phyloP scores from a whole-genome alignment of 1,140 invertebrate species.

The Drosophila grimshawi region DNA sequence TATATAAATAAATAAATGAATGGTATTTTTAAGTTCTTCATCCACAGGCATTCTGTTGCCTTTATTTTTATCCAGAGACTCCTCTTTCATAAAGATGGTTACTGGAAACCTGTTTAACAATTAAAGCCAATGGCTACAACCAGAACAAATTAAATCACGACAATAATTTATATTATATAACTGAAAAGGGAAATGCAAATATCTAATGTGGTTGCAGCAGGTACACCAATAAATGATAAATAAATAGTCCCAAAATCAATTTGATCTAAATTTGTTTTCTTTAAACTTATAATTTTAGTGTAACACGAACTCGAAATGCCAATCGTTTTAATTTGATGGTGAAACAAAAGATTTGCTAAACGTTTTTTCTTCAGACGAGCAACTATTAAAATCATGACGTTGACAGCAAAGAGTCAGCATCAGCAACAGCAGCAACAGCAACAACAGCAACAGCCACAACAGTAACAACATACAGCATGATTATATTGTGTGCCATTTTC shows the following conservation, averaged over 20 bases:
- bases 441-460: conserved; percentile 15
- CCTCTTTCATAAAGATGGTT: conserved; percentile 24
- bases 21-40: not conserved
- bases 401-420: conserved; percentile 45
- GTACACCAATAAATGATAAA: not conserved
- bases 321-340: conserved; percentile 39
- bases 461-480: conserved; percentile 44
- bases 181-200: not conserved
- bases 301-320: conserved; percentile 38
- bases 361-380: not conserved
- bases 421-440: conserved; percentile 23
- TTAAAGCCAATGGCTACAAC: conserved; percentile 58
- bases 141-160: conserved; percentile 28
- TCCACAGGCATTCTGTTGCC: not conserved
- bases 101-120: conserved; percentile 61
- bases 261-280: not conserved
- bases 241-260: not conserved
- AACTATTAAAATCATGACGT: conserved; percentile 54
- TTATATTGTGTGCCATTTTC: conserved; percentile 69
- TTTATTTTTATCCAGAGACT: conserved; percentile 8
- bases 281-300: conserved; percentile 24
- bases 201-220: not conserved
- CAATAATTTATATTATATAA: conserved; percentile 5
- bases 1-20: not conserved
- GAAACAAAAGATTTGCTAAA: conserved; percentile 20